Evolutionary conservation across 2,888 invertebrate genomes (phyloP).

Genomic region (Netelia melanura): DNA sequence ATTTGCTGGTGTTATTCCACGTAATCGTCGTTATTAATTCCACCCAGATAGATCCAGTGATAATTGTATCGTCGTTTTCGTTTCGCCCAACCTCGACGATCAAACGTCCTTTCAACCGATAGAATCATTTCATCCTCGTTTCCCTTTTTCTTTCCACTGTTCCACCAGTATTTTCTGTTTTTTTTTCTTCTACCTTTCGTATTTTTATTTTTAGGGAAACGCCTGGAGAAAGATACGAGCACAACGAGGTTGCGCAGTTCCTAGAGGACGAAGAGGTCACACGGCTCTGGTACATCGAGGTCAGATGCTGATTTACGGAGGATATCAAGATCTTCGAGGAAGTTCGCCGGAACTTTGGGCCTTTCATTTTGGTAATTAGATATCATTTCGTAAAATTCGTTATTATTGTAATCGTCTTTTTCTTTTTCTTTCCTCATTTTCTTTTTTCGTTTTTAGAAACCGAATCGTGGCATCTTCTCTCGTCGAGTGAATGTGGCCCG

Average conservation of each 20-base stretch:
- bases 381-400: slow-evolving; percentile 17
- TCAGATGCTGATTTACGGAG: slow-evolving; percentile 94
- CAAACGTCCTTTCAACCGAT: too few species aligned
- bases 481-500: slow-evolving; percentile 85
- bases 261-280: slow-evolving; percentile 93
- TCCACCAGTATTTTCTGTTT: background rate
- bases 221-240: slow-evolving; percentile 88
- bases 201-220: slow-evolving; percentile 85
- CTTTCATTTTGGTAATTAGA: slow-evolving; percentile 90
- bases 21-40: slow-evolving; percentile 5
- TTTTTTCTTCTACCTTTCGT: background rate
- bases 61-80: slow-evolving; percentile 48
- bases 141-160: background rate
- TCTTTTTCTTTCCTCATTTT: background rate
- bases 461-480: slow-evolving; percentile 92
- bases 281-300: slow-evolving; percentile 92
- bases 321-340: slow-evolving; percentile 94
- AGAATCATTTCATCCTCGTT: too few species aligned
- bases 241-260: slow-evolving; percentile 87
- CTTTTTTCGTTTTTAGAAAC: slow-evolving; percentile 87
- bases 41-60: background rate
- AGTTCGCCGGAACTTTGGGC: slow-evolving; percentile 95
- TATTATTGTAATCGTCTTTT: background rate
- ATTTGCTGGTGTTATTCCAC: background rate
- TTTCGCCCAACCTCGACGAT: too few species aligned